Percentiles rank a stretch among this genome's conserved stretches.
Conservation (phyloP, 2,113 vertebrate genomes). For the Glaucomys volans region DNA sequence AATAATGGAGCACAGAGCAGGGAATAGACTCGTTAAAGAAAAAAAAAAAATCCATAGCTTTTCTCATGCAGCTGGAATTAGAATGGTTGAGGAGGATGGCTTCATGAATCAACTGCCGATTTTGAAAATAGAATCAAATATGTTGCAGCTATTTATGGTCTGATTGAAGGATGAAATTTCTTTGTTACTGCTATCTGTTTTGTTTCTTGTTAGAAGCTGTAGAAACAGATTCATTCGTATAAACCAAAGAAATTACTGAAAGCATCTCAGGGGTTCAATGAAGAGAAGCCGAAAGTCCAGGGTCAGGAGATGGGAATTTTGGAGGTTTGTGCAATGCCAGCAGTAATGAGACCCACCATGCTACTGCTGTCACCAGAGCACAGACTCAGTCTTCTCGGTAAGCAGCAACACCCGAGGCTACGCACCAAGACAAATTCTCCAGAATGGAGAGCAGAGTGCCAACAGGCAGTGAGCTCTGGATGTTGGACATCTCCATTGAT, state of each 20-base stretch:
- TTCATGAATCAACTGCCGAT: neutral
- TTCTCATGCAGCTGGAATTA: neutral
- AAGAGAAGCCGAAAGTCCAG: neutral
- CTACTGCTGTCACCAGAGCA: too few relatives aligned
- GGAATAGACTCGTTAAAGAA: neutral
- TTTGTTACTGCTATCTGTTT: neutral
- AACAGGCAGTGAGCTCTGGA: neutral
- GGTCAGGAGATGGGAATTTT: neutral
- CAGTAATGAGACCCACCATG: neutral
- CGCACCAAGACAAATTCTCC: neutral
- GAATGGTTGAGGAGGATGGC: neutral
- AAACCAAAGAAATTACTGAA: neutral
- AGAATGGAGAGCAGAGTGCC: neutral
- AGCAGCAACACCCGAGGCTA: neutral
- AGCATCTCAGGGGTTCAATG: neutral
- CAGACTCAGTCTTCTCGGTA: neutral
- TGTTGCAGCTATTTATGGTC: neutral
- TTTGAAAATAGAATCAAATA: constrained; percentile 18
- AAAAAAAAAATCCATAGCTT: neutral
- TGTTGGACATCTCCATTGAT: neutral
- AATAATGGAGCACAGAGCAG: neutral
- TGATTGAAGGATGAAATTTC: neutral
- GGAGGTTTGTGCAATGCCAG: neutral
- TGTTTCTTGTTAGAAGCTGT: neutral
- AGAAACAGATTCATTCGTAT: neutral